Base-by-base conservation (phyloP, 2,888 invertebrate genomes). In the Eupithecia centaureata region DNA sequence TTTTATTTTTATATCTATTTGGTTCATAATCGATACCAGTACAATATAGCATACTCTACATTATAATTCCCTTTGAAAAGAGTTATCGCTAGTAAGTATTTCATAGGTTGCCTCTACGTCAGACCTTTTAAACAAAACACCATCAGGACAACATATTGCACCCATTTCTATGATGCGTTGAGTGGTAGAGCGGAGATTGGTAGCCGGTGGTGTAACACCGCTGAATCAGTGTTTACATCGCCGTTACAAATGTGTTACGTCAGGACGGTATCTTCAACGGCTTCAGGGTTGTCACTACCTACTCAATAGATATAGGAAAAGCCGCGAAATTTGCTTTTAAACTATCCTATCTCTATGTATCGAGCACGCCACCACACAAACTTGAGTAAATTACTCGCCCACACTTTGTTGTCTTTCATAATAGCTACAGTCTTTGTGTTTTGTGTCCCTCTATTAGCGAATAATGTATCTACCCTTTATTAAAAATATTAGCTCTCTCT, bases 161-260 rank as follows among this genome's bases (percentile, higher is more conserved):
- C 13, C 52, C 47, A 66, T 66, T 63, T 60, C 59, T 61, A 52
- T 51, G 25, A 61, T 65, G 65, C 63, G 69, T 59, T 62, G 69
- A 38, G 57, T 25, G 25, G 47, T 47, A 47, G 22, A 47, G 47
- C 65, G 66, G 66, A 70, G 70, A 70, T 70, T 70, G 70, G 66
- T 66, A 33, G 65, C 63, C 68, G 61, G 62, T 30, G 65, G 42
- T 13, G 57, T 57, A 18, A 57, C 57, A 18, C 32, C 22, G 32
- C 22, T 27, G 52, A 52, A 57, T 90, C 89, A 83, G 72, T 89
- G 88, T 90, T 89, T 90, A 89, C 88, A 91, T 92, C 91, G 85
- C 76, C 77, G 86, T 90, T 89, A 92, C 92, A 92, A 92, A 92
- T 92, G 91, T 85, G 88, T 85, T 86, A 89, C 91, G 89, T 92